phyloP scores from a whole-genome alignment of 1,140 invertebrate species.

The Ctenoplectra terminalis region DNA sequence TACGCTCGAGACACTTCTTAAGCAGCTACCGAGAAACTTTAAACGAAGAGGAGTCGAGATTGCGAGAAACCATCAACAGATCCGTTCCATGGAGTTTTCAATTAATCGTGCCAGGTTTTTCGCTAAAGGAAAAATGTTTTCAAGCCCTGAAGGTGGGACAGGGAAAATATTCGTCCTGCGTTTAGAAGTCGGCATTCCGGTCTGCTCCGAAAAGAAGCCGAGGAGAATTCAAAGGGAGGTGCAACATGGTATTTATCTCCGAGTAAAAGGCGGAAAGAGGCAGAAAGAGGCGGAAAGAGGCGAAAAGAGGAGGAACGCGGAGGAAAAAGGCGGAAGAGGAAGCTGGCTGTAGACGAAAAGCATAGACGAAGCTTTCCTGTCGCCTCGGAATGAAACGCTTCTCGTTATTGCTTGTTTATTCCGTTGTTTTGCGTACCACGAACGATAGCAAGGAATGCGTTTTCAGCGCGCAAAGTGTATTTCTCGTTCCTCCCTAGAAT shows the following conservation, averaged over 20 bases:
- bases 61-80: background rate
- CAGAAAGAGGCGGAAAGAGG: too few relatives aligned
- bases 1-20: background rate
- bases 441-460: conserved; percentile 48
- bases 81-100: background rate
- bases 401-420: conserved; percentile 62
- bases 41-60: conserved; percentile 6
- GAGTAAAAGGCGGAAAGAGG: background rate
- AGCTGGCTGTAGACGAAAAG: background rate
- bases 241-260: conserved; percentile 38
- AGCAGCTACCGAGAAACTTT: background rate
- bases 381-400: conserved; percentile 47
- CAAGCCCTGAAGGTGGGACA: background rate
- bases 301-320: too few relatives aligned
- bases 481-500: conserved; percentile 5
- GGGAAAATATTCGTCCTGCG: background rate
- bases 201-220: background rate
- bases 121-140: background rate
- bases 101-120: background rate
- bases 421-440: conserved; percentile 58
- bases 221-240: background rate
- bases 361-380: conserved; percentile 25
- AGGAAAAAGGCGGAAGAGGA: conserved; percentile 32
- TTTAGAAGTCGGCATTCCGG: background rate
- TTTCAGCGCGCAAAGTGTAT: conserved; percentile 47